Evolutionary conservation across 2,888 invertebrate species (phyloP).

Genomic region (Parnassius mnemosyne): DNA sequence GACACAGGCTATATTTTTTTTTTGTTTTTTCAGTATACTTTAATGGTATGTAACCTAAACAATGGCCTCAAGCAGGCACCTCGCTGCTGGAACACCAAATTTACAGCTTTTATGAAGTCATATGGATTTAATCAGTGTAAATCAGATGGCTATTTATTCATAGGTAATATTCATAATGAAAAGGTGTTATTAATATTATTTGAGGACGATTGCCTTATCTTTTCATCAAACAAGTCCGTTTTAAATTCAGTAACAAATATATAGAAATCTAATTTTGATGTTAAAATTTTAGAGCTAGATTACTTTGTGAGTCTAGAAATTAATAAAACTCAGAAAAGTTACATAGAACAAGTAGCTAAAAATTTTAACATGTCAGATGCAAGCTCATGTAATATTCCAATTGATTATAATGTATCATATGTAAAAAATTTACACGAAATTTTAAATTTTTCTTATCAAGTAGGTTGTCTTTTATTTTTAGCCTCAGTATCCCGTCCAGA

Average conservation of each 20-base stretch:
- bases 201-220: too few species aligned
- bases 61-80: too few species aligned
- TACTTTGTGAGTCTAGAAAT: constrained; percentile 32
- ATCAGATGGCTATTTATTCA: too few species aligned
- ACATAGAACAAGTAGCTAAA: constrained; percentile 33
- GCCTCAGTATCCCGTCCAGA: constrained; percentile 32
- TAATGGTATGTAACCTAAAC: too few species aligned
- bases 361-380: constrained; percentile 35
- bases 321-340: constrained; percentile 11
- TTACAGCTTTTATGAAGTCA: too few species aligned
- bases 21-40: too few species aligned
- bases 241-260: constrained; percentile 27
- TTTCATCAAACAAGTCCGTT: constrained; percentile 11
- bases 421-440: constrained; percentile 17
- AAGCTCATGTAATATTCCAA: constrained; percentile 26
- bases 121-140: too few species aligned
- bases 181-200: too few species aligned
- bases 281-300: constrained; percentile 31
- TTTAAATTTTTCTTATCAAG: constrained; percentile 30
- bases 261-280: constrained; percentile 34
- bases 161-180: too few species aligned
- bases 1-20: too few species aligned
- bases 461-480: constrained; percentile 35
- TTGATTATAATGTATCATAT: constrained; percentile 28
- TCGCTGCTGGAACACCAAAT: too few species aligned